Base-by-base conservation (phyloP, 2,113 vertebrate genomes). In the Cephalopholis sonnerati region DNA sequence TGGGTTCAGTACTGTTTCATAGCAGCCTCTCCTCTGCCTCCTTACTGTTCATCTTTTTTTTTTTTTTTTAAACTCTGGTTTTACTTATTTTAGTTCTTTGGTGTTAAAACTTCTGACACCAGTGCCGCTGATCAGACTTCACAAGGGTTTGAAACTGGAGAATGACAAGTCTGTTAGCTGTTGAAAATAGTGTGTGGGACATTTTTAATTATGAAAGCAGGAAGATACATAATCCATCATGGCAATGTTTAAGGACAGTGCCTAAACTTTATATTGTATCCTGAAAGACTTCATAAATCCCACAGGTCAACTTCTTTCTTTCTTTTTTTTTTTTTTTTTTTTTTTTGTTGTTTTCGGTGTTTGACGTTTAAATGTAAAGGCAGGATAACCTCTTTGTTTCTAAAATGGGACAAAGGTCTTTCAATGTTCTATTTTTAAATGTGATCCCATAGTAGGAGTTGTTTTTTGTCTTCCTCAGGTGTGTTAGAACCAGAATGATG, bases 381-480 rank as follows among this genome's bases (percentile, higher is more conserved):
- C 76, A 58, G 70, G 70, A 54, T 7, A 51, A 46, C 24, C 54
- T 9, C 57, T 12, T 54, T 69, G 77, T 57, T 87, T 87, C 82
- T 39, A 67, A 76, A 59, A 53, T 24, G 74, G 74, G 83, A 63
- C 48, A 27, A 64, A 50, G 44, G 4, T 63, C 20, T 63, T 63
- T 82, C 44, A 39, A 67, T n/a, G 64, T 75, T 71, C 36, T 71
- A 11, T 69, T 84, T 81, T 75, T 50, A 50, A 48, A 51, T 50
- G 48, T 58, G 64, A 74, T 76, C 79, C 64, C 46, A 55, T 24
- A 51, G 27, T 73, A 25, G 15, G 15, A 63, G 51, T 32, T 11
- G n/a, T 17, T 51, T 76, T 41, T 82, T 55, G 62, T 85, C 58
- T 62, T 79, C 83, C 81, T 87, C 82, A 82, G 87, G 83, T 83